Conservation (phyloP, 2,888 invertebrate species). For the Halocaridina rubra region DNA sequence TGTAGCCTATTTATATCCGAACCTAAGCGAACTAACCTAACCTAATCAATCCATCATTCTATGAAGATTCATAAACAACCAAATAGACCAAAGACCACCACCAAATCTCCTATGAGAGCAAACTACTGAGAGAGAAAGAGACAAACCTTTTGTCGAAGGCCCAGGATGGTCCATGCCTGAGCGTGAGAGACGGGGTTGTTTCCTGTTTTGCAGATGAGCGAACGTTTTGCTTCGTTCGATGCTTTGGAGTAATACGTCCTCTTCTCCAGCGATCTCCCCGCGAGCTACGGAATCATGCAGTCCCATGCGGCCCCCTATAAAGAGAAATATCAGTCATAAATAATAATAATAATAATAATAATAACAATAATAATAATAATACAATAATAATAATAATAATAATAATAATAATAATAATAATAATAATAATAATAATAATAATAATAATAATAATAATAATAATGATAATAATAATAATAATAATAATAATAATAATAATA, state of each 20-base stretch:
- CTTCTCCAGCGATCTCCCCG: constrained; percentile 36
- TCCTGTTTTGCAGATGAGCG: constrained; percentile 3
- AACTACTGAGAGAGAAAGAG: no score
- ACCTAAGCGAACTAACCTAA: no score
- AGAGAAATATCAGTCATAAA: not conserved
- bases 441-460: not conserved
- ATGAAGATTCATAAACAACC: no score
- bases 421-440: not conserved
- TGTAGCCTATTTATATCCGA: no score
- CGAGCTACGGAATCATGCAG: constrained; percentile 36
- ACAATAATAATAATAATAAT: not conserved
- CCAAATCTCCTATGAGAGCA: no score
- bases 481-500: not conserved
- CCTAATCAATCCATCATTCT: no score
- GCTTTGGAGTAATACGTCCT: constrained; percentile 29
- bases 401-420: not conserved
- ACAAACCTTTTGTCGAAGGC: not conserved
- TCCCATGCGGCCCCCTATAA: constrained; percentile 35
- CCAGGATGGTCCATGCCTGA: not conserved
- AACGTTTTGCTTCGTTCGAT: constrained; percentile 26
- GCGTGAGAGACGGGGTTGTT: not conserved
- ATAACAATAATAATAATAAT: not conserved
- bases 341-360: not conserved
- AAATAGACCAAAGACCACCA: no score
- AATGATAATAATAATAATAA: not conserved